Conservation (phyloP, 1,140 invertebrate species). For the Apis dorsata region DNA sequence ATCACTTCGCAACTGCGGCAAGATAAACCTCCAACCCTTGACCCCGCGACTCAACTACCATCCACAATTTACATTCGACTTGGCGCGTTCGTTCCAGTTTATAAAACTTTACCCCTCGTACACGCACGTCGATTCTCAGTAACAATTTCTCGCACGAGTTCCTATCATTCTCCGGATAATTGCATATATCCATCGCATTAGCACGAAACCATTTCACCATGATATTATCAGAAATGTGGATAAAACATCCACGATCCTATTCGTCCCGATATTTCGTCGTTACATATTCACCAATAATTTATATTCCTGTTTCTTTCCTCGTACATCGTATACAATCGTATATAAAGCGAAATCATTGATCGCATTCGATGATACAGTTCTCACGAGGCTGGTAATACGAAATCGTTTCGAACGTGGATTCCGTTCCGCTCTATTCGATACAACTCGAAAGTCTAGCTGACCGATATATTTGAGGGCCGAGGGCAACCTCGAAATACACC, state of each 20-base stretch:
- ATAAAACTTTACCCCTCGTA: constrained; percentile 63
- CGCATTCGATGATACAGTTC: neutral
- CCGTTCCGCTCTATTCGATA: constrained; percentile 39
- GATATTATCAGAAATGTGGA: neutral
- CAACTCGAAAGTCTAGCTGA: constrained; percentile 44
- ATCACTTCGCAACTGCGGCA: constrained; percentile 66
- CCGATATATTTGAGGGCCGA: constrained; percentile 58
- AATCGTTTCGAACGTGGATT: neutral
- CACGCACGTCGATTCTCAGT: constrained; percentile 48
- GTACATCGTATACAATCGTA: neutral
- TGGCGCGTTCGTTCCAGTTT: constrained; percentile 66
- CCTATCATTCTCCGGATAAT: constrained; percentile 26
- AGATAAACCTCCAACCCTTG: constrained; percentile 68
- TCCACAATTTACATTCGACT: constrained; percentile 63
- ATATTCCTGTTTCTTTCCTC: neutral
- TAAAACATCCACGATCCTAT: neutral
- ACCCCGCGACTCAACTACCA: constrained; percentile 56
- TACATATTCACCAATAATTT: neutral
- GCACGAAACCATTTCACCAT: constrained; percentile 26
- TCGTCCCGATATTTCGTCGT: neutral
- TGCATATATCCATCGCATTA: neutral
- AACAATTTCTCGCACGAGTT: constrained; percentile 35
- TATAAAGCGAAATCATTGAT: neutral
- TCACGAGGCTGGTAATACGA: constrained; percentile 1
- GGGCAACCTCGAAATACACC: constrained; percentile 50